phyloP scores from a whole-genome alignment of 2,888 invertebrate species.

The Venustoraphidia nigricollis region DNA sequence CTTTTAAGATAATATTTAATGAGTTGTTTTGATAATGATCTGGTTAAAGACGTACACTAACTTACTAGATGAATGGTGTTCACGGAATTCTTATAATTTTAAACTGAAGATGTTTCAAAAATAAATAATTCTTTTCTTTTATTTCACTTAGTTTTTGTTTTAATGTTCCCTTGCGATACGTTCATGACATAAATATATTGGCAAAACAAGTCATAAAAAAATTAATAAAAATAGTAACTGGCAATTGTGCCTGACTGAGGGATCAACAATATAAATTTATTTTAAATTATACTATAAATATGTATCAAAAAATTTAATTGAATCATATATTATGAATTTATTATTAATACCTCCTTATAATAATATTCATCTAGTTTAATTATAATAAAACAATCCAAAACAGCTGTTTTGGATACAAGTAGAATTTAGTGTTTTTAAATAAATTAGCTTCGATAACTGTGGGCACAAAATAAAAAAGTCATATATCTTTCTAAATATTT shows the following conservation, averaged over 20 bases:
- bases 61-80: no score
- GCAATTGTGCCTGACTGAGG: conserved; percentile 30
- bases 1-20: no score
- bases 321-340: not conserved
- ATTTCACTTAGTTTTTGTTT: not conserved
- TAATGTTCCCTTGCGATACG: conserved; percentile 18
- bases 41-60: no score
- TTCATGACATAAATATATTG: conserved; percentile 23
- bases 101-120: conserved; percentile 4
- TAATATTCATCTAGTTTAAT: conserved; percentile 12
- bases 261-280: conserved; percentile 28
- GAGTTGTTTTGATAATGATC: no score
- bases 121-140: conserved; percentile 5
- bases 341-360: not conserved
- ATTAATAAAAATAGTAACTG: conserved; percentile 20
- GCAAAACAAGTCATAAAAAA: conserved; percentile 21
- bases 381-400: conserved; percentile 11
- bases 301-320: not conserved
- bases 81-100: conserved; percentile 1
- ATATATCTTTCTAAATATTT: conserved; percentile 19
- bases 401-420: no score
- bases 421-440: no score
- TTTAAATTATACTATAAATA: conserved; percentile 10
- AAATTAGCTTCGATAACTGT: conserved; percentile 30
- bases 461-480: conserved; percentile 30